Conservation (phyloP, 2,888 invertebrate species). For the Pemphredon lugubris region DNA sequence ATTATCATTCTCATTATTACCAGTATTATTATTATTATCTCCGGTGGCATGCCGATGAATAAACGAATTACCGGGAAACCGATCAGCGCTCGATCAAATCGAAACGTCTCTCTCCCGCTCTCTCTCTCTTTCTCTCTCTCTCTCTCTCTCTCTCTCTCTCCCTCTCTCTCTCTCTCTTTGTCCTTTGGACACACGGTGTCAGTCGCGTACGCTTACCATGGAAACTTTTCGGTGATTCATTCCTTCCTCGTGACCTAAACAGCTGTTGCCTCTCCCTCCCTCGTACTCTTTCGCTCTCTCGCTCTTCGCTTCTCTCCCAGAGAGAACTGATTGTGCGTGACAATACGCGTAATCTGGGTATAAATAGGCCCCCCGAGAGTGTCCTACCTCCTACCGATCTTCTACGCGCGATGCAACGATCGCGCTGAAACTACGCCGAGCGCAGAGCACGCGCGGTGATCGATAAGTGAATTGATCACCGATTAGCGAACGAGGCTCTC, state of each 20-base stretch:
- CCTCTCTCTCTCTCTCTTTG: neutral
- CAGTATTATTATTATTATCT: too few species aligned
- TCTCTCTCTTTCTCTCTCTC: slow-evolving; percentile 2
- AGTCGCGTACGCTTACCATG: slow-evolving; percentile 31
- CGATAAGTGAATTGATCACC: too few species aligned
- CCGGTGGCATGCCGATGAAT: neutral
- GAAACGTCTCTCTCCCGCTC: neutral
- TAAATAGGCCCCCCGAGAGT: slow-evolving; percentile 41
- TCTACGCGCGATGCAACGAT: neutral
- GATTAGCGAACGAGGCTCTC: too few species aligned
- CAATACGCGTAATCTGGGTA: slow-evolving; percentile 42
- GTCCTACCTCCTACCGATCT: slow-evolving; percentile 10
- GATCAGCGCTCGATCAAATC: neutral
- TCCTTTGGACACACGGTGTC: neutral
- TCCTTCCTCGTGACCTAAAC: slow-evolving; percentile 58
- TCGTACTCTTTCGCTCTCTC: slow-evolving; percentile 8
- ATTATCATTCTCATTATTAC: too few species aligned
- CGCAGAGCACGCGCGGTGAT: too few species aligned
- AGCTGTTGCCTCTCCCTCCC: slow-evolving; percentile 52
- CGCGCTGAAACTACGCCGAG: too few species aligned
- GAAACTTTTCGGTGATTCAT: slow-evolving; percentile 74
- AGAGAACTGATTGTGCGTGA: slow-evolving; percentile 25
- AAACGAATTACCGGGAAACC: neutral
- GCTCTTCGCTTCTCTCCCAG: neutral
- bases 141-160: neutral